Evolutionary conservation across 2,797 vertebrate genomes (phyloP), one percentile per base, ranked within the genome.

Genomic region (Phoxinus dragarum): DNA sequence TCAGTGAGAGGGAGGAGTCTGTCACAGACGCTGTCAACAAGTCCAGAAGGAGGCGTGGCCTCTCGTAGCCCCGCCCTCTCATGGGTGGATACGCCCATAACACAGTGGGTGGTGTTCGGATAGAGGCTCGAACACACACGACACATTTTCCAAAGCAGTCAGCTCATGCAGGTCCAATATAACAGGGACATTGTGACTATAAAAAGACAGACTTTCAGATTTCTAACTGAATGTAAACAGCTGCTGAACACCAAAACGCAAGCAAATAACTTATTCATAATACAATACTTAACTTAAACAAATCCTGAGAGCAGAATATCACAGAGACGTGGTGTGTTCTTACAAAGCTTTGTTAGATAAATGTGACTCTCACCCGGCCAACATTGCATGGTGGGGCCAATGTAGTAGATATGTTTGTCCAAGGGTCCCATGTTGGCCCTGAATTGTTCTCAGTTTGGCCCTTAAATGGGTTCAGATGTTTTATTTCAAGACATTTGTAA

Each of bases 91-190:
- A 67, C 69, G 12, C 73, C 84, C 80, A 75, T 21, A 75, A 19
- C 67, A 49, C 61, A 71, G 31, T 71, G 19, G 66, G 17, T 27
- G 52, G 36, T 17, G 64, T 34, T 66, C 31, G 3, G 27, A 66
- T 17, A 34, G 61, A 66, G 68, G 40, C 19, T 19, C 10, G 17
- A 44, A 80, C 36, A 49, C 61, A 67, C 68, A 74, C 52, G 78
- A 52, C 40, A 52, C 71, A 69, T 83, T 89, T 79, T 82, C 78
- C 84, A 52, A 64, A 44, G n/a, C 77, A 31, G 16, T 75, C 31
- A 23, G 49, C 47, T 38, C 31, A 36, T 36, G 19, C 19, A 36
- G 31, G 6, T 44, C 31, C 44, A 56, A 56, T 4, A 6, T 34
- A n/a, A 44, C 68, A 31, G 54, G 23, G 61, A 34, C n/a, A 52